A percentile compares a stretch with the other conserved stretches of the same genome.
Conservation (phyloP, 30 jellyfish, hydroid and myxozoan genomes). For the Mastigias papua region DNA sequence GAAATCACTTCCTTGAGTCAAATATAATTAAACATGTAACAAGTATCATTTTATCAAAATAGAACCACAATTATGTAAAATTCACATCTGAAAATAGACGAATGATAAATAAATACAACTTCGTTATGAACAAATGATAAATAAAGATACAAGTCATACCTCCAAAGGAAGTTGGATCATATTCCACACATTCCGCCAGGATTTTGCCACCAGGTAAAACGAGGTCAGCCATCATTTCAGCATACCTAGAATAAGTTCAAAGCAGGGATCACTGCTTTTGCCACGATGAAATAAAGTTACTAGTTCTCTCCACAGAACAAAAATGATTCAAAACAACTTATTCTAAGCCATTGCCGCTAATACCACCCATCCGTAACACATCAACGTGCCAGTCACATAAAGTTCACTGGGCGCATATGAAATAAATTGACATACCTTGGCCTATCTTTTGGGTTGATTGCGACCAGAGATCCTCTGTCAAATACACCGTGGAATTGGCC, state of each 20-base stretch:
- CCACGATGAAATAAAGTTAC: neutral
- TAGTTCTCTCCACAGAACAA: neutral
- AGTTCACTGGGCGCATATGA: neutral
- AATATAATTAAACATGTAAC: too few species aligned
- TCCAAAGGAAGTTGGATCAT: constrained; percentile 61
- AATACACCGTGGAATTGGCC: constrained; percentile 66
- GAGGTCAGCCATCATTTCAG: constrained; percentile 55
- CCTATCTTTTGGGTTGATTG: constrained; percentile 62
- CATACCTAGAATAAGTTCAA: too few species aligned
- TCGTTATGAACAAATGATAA: neutral
- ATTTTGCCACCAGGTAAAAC: constrained; percentile 63
- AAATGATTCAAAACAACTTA: neutral
- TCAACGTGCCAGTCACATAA: neutral
- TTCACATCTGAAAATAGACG: too few species aligned
- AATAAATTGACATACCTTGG: constrained; percentile 48
- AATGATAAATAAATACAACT: neutral
- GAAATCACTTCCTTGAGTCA: too few species aligned
- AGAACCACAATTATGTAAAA: too few species aligned
- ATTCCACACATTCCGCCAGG: constrained; percentile 54
- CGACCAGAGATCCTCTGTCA: constrained; percentile 78
- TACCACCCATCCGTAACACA: neutral
- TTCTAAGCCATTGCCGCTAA: too few species aligned
- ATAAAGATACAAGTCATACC: constrained; percentile 15
- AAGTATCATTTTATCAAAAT: too few species aligned
- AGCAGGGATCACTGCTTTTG: neutral